Percentiles rank a stretch among this genome's conserved stretches.
These are phyloP conservation scores for Lithobates sylvaticus DNA, from an alignment of 2,797 vertebrate species.

Conservation along the genomic window DNA sequence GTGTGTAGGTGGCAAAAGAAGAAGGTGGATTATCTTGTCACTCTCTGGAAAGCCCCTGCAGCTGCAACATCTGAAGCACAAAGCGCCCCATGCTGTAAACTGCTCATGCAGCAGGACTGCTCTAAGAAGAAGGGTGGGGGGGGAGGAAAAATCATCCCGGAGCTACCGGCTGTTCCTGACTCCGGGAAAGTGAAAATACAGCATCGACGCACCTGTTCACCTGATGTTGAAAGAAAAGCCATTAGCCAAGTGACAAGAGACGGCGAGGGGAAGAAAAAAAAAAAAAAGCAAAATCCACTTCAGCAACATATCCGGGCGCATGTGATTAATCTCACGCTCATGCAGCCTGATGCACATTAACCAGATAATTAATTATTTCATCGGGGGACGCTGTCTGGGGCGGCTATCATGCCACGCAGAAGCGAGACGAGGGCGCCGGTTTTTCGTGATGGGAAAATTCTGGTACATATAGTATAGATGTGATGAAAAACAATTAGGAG, in stretches of 20 bases:
- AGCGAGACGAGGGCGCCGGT: constrained; percentile 69
- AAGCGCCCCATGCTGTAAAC: constrained; percentile 69
- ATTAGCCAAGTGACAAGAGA: constrained; percentile 79
- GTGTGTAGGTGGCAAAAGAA: constrained; percentile 10
- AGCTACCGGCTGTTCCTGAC: constrained; percentile 80
- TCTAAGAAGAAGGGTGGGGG: background rate
- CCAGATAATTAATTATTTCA: constrained; percentile 99
- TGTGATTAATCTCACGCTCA: constrained; percentile 96
- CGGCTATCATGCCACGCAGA: constrained; percentile 89
- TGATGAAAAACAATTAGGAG: background rate
- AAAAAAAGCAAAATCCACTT: constrained; percentile 83
- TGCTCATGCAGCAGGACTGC: constrained; percentile 79
- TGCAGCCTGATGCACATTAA: constrained; percentile 96
- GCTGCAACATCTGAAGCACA: constrained; percentile 68
- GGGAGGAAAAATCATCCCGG: constrained; percentile 71
- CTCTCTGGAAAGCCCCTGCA: constrained; percentile 65
- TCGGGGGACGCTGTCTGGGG: constrained; percentile 85
- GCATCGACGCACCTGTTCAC: constrained; percentile 83
- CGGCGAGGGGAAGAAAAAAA: constrained; percentile 68
- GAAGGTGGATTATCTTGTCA: constrained; percentile 60
- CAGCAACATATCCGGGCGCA: constrained; percentile 84
- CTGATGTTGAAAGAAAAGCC: constrained; percentile 82
- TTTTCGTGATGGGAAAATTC: constrained; percentile 16
- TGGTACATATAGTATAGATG: background rate
- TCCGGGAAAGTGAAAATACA: constrained; percentile 81